A percentile compares a stretch with the other conserved stretches of the same genome.
Conservation (phyloP, 2,113 vertebrate species). For the Cryptomyrus ogoouensis region DNA sequence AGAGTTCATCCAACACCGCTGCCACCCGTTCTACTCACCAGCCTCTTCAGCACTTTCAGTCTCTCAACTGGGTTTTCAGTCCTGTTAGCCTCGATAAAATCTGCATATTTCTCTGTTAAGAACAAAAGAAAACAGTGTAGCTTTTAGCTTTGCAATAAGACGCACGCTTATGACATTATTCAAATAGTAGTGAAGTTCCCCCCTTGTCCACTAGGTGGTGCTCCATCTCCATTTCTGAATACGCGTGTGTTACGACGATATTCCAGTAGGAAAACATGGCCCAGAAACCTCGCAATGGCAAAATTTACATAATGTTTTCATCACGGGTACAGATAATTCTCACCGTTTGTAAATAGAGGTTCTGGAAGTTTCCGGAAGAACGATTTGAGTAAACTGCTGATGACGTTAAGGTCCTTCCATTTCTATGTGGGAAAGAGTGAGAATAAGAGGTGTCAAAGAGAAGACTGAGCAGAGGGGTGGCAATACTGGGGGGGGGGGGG, state of each 20-base stretch:
- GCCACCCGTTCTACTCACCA: slow-evolving; percentile 67
- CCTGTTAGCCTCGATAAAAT: slow-evolving; percentile 95
- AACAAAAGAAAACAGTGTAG: background rate
- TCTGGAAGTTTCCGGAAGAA: slow-evolving; percentile 98
- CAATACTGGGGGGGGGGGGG: slow-evolving; percentile 26
- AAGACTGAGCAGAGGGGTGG: slow-evolving; percentile 25
- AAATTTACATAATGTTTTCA: background rate
- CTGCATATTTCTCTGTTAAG: slow-evolving; percentile 79
- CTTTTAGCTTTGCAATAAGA: background rate
- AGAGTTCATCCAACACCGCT: background rate
- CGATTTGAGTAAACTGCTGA: slow-evolving; percentile 96
- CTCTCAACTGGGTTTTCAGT: slow-evolving; percentile 85
- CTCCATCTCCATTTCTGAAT: background rate
- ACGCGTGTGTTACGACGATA: background rate
- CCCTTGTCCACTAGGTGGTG: slow-evolving; percentile 26
- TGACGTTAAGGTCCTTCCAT: slow-evolving; percentile 98
- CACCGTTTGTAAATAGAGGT: slow-evolving; percentile 93
- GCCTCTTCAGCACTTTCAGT: slow-evolving; percentile 82
- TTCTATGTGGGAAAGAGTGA: slow-evolving; percentile 63
- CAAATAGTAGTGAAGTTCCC: background rate
- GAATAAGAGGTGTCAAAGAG: background rate
- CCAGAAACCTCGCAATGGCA: background rate
- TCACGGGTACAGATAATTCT: slow-evolving; percentile 35
- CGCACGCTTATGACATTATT: background rate
- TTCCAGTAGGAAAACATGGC: background rate